Evolutionary conservation across 2,113 vertebrate species (phyloP).

Genomic region (Phylloscopus trochilus): DNA sequence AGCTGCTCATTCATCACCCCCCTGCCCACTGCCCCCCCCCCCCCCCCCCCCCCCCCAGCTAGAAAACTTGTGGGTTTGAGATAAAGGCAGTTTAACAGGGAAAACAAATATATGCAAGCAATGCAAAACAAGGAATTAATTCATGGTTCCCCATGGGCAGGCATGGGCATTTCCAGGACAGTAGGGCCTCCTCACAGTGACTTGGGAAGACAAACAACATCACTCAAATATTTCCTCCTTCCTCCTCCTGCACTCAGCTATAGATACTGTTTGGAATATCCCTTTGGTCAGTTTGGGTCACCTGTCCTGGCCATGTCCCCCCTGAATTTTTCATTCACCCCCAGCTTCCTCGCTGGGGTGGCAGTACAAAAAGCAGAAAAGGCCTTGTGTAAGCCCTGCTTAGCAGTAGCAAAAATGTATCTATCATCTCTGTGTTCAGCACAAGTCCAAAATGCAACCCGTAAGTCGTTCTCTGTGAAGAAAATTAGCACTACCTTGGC

Average conservation of each 20-base stretch:
- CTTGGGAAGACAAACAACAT: not conserved
- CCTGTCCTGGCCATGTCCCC: not conserved
- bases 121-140: not conserved
- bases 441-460: not conserved
- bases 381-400: not conserved
- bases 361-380: not conserved
- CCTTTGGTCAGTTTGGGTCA: not conserved
- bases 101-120: not conserved
- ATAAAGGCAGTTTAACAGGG: not conserved
- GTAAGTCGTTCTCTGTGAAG: not conserved
- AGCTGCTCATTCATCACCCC: not conserved
- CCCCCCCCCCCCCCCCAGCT: too few species aligned
- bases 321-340: not conserved
- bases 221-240: not conserved
- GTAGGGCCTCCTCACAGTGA: not conserved
- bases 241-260: not conserved
- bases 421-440: not conserved
- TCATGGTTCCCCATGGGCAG: not conserved
- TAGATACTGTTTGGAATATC: not conserved
- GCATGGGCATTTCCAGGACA: not conserved
- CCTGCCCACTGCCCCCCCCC: too few species aligned
- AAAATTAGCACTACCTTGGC: not conserved
- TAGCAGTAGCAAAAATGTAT: not conserved
- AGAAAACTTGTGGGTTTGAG: not conserved
- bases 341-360: accelerated